Evolutionary conservation across 2,888 invertebrate species (phyloP).

Genomic region (Ditula angustiorana): DNA sequence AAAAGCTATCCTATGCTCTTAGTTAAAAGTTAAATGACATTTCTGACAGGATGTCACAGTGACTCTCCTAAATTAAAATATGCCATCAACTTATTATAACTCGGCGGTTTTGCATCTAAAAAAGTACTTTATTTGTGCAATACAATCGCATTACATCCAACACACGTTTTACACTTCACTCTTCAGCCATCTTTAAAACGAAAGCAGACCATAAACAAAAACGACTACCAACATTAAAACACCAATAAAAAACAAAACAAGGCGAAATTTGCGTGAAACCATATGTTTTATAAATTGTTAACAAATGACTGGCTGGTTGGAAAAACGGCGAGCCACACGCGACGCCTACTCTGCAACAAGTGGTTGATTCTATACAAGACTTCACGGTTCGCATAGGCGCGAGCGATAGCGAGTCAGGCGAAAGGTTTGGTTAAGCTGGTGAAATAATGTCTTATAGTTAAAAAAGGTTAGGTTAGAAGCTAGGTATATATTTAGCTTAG

Average conservation of each 20-base stretch:
- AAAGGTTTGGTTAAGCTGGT: too few species aligned
- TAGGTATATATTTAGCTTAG: too few species aligned
- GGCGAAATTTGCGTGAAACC: conserved; percentile 12
- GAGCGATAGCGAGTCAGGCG: neutral
- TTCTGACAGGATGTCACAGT: neutral
- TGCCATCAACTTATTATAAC: neutral
- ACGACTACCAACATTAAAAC: neutral
- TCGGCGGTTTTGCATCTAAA: too few species aligned
- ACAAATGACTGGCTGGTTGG: conserved; percentile 19
- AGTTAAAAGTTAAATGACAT: neutral
- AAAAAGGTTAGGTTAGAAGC: too few species aligned
- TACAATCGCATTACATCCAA: too few species aligned
- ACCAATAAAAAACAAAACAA: conserved; percentile 11
- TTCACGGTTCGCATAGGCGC: conserved; percentile 9
- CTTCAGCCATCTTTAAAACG: neutral
- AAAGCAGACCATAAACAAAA: neutral
- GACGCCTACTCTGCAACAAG: conserved; percentile 24
- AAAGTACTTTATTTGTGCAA: too few species aligned
- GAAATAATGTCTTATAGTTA: too few species aligned
- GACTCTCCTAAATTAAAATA: neutral
- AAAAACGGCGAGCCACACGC: conserved; percentile 18
- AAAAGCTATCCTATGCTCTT: neutral
- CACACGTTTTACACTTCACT: too few species aligned
- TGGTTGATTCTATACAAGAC: conserved; percentile 27
- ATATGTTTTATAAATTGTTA: conserved; percentile 19